Percentiles rank a stretch among this genome's conserved stretches.
These are phyloP conservation scores for Lichenostomus cassidix DNA, from an alignment of 2,113 vertebrate genomes.

Conservation along the genomic window DNA sequence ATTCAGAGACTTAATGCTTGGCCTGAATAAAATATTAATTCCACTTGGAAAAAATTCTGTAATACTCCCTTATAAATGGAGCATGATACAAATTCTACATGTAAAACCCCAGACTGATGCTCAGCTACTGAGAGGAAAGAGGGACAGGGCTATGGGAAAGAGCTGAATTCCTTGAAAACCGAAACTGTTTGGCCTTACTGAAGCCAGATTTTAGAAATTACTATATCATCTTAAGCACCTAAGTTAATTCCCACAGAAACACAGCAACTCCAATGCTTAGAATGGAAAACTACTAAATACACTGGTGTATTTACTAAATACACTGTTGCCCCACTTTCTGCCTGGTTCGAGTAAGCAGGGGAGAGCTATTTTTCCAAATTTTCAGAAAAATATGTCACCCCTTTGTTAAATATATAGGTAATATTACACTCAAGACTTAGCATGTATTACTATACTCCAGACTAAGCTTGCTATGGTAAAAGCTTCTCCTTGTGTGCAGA, in stretches of 20 bases:
- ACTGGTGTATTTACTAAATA: neutral
- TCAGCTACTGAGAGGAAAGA: neutral
- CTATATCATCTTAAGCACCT: neutral
- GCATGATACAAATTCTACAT: neutral
- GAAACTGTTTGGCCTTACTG: neutral
- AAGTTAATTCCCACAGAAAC: neutral
- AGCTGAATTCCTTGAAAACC: neutral
- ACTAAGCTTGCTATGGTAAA: neutral
- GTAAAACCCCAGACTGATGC: neutral
- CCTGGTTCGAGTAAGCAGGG: neutral
- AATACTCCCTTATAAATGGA: neutral
- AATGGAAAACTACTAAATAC: neutral
- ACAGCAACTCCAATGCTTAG: neutral
- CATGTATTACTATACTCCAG: neutral
- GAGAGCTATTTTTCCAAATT: neutral
- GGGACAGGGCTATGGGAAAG: neutral
- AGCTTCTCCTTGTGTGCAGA: neutral
- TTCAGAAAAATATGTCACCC: neutral
- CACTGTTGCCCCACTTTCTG: neutral
- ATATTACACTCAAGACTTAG: neutral
- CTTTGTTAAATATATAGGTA: neutral
- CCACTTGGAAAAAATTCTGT: neutral
- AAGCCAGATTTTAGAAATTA: neutral
- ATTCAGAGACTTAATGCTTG: neutral
- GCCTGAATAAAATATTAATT: constrained; percentile 15